Percentiles rank a stretch among this genome's conserved stretches.
Evolutionary conservation across 2,888 invertebrate genomes (phyloP).

Genomic region (Nineta flava): DNA sequence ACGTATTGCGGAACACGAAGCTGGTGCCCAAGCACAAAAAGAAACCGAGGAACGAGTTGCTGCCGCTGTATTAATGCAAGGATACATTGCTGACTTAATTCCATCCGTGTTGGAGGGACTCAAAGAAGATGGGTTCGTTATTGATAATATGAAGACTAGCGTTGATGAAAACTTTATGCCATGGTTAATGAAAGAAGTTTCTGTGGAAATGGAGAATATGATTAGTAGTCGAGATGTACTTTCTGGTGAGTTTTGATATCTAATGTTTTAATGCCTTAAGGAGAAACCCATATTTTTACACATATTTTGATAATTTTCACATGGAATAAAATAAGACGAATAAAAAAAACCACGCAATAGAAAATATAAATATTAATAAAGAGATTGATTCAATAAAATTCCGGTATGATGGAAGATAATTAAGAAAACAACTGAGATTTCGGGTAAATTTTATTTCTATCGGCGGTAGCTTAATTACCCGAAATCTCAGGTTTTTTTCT

Average conservation of each 20-base stretch:
- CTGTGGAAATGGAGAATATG: constrained; percentile 62
- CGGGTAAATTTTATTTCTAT: too few species aligned
- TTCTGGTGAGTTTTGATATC: constrained; percentile 44
- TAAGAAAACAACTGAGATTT: too few species aligned
- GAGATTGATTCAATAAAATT: too few species aligned
- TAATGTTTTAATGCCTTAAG: not conserved
- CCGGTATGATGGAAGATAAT: too few species aligned
- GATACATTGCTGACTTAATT: constrained; percentile 73
- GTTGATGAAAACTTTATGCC: constrained; percentile 71
- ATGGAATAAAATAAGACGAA: not conserved
- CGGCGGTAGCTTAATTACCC: too few species aligned
- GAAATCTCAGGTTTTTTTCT: not conserved
- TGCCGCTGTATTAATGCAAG: constrained; percentile 67
- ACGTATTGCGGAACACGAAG: constrained; percentile 52
- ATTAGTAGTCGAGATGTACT: constrained; percentile 68
- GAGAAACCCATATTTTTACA: too few species aligned
- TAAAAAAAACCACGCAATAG: too few species aligned
- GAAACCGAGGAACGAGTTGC: constrained; percentile 71
- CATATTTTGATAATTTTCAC: not conserved
- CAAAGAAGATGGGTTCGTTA: constrained; percentile 53
- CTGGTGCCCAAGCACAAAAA: constrained; percentile 43
- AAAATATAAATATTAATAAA: too few species aligned
- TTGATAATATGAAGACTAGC: constrained; percentile 43
- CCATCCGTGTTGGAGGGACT: constrained; percentile 71
- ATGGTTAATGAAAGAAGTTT: constrained; percentile 72